Percentiles rank a stretch among this genome's conserved stretches.
These are phyloP conservation scores for Burhinus oedicnemus DNA, from an alignment of 2,113 vertebrate species.

Conservation along the genomic window DNA sequence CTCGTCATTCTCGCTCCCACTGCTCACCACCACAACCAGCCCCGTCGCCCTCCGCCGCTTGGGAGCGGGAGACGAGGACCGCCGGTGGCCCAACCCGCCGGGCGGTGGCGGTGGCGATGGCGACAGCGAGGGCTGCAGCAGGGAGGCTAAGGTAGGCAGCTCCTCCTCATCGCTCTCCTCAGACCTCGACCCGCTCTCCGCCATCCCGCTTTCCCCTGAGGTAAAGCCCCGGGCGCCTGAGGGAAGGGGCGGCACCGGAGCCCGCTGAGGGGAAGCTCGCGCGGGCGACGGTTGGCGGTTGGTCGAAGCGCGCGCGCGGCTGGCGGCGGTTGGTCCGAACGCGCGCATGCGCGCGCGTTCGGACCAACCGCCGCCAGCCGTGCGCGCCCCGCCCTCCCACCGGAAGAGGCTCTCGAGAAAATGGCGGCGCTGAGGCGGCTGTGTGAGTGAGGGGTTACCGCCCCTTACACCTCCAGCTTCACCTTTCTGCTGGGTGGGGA, in stretches of 20 bases:
- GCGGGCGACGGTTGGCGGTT: neutral
- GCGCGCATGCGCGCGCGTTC: fast-evolving
- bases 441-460: neutral
- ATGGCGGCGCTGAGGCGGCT: neutral
- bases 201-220: neutral
- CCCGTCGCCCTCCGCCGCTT: neutral
- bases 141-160: constrained; percentile 73
- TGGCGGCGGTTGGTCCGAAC: neutral
- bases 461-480: too few relatives aligned
- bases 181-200: fast-evolving
- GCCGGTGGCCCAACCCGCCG: neutral
- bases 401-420: neutral
- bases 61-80: neutral
- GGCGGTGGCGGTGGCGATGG: neutral
- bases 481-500: fast-evolving
- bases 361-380: neutral
- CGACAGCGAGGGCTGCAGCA: neutral
- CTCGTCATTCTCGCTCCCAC: constrained; percentile 67
- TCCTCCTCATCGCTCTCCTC: constrained; percentile 75
- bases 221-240: too few relatives aligned
- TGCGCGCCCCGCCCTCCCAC: fast-evolving
- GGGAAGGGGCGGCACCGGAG: fast-evolving
- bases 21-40: constrained; percentile 70
- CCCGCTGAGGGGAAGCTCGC: neutral
- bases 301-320: neutral